These are phyloP conservation scores for Pungitius pungitius DNA, from an alignment of 2,113 vertebrate species.

Conservation along the genomic window DNA sequence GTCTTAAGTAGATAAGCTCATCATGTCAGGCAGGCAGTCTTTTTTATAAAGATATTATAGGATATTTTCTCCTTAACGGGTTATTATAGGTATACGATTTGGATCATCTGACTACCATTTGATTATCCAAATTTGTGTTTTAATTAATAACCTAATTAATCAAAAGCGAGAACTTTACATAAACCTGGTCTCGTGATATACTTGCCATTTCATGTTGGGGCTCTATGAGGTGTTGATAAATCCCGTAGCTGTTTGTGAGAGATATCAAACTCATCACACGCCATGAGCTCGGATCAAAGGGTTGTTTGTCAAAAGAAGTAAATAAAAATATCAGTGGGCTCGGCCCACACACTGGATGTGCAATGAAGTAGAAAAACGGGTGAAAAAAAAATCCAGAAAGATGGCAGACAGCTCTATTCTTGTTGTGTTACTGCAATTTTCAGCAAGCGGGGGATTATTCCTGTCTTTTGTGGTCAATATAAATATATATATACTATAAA, in stretches of 20 bases:
- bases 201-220: constrained; percentile 21
- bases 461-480: constrained; percentile 1
- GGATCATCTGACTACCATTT: neutral
- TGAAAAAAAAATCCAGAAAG: constrained; percentile 21
- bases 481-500: neutral
- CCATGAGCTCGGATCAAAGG: constrained; percentile 14
- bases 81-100: neutral
- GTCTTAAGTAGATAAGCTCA: neutral
- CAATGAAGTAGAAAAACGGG: constrained; percentile 31
- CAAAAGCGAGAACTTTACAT: neutral
- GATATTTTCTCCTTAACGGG: neutral
- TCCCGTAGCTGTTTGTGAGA: constrained; percentile 4
- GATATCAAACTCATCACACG: constrained; percentile 25
- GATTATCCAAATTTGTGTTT: neutral
- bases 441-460: neutral
- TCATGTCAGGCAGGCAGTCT: neutral
- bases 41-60: neutral
- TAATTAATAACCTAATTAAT: neutral
- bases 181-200: constrained; percentile 8
- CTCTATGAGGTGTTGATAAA: constrained; percentile 12
- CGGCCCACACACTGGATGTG: constrained; percentile 34
- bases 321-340: constrained; percentile 18
- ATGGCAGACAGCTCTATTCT: constrained; percentile 15
- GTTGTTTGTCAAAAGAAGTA: constrained; percentile 38
- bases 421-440: constrained; percentile 16